phyloP scores from a whole-genome alignment of 2,113 vertebrate species.

The Mola mola region DNA sequence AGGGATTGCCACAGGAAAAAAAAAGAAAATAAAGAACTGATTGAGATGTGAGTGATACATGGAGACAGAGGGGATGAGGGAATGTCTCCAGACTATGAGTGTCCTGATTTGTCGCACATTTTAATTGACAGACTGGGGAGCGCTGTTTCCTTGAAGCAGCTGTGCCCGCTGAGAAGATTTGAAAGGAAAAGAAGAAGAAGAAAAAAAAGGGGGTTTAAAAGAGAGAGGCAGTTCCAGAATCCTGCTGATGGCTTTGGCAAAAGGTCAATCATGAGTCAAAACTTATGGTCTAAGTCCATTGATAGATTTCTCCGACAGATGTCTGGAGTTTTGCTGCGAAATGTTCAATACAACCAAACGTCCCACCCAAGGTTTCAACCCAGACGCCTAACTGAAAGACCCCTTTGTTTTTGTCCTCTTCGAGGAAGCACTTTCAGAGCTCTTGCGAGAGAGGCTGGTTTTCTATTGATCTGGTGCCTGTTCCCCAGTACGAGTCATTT shows the following conservation, averaged over 20 bases:
- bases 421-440: constrained; percentile 31
- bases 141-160: constrained; percentile 47
- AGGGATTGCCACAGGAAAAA: neutral
- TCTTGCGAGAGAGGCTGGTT: constrained; percentile 24
- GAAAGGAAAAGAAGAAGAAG: constrained; percentile 2
- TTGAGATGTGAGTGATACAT: constrained; percentile 40
- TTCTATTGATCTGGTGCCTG: constrained; percentile 21
- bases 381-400: constrained; percentile 13
- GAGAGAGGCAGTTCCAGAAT: constrained; percentile 23
- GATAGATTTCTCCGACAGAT: constrained; percentile 59
- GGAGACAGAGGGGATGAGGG: constrained; percentile 32
- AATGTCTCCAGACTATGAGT: constrained; percentile 61
- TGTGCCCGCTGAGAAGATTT: constrained; percentile 52
- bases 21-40: too few relatives aligned
- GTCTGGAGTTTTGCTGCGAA: constrained; percentile 41
- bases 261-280: constrained; percentile 64
- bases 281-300: constrained; percentile 57
- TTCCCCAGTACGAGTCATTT: constrained; percentile 5
- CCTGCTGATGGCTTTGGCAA: constrained; percentile 41
- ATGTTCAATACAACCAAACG: constrained; percentile 55
- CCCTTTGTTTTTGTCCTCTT: constrained; percentile 36
- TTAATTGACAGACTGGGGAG: constrained; percentile 71
- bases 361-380: constrained; percentile 47
- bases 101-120: constrained; percentile 70
- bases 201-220: too few relatives aligned